A percentile compares a stretch with the other conserved stretches of the same genome.
Evolutionary conservation across 2,113 vertebrate species (phyloP).

Genomic region (Paraplagusia blochii): DNA sequence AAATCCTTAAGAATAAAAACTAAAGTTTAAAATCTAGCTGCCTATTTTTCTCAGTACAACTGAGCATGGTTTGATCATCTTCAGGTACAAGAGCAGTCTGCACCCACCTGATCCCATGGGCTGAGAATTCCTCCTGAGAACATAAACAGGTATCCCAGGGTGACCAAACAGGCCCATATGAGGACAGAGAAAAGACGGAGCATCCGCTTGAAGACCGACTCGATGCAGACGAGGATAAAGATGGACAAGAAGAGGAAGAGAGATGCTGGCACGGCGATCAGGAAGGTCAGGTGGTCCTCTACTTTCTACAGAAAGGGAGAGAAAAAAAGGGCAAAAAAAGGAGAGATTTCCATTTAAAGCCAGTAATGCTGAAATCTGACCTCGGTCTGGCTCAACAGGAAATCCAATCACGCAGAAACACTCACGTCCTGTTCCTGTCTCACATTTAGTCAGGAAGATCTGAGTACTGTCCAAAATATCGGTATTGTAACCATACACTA

Average conservation of each 20-base stretch:
- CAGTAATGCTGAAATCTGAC: too few species aligned
- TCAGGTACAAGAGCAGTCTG: background rate
- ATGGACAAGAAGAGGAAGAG: slow-evolving; percentile 95
- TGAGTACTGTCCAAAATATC: too few species aligned
- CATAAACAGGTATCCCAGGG: slow-evolving; percentile 99
- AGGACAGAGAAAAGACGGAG: slow-evolving; percentile 92
- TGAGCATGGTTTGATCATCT: too few species aligned
- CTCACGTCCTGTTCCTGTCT: too few species aligned
- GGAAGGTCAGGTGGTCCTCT: slow-evolving; percentile 91
- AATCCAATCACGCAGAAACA: too few species aligned
- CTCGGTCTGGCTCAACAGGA: too few species aligned
- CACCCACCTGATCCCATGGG: slow-evolving; percentile 94
- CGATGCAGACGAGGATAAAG: slow-evolving; percentile 95
- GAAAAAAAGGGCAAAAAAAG: slow-evolving; percentile 16
- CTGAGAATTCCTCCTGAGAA: slow-evolving; percentile 93
- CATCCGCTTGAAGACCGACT: slow-evolving; percentile 93
- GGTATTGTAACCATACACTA: too few species aligned
- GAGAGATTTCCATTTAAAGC: background rate
- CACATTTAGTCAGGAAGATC: too few species aligned
- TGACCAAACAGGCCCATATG: slow-evolving; percentile 93
- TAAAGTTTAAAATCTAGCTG: too few species aligned
- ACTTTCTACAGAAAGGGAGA: slow-evolving; percentile 77
- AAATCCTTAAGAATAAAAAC: too few species aligned
- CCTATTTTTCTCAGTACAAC: too few species aligned
- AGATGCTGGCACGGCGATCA: slow-evolving; percentile 92